Evolutionary conservation across 2,113 vertebrate species (phyloP).

Genomic region (Shinisaurus crocodilurus): DNA sequence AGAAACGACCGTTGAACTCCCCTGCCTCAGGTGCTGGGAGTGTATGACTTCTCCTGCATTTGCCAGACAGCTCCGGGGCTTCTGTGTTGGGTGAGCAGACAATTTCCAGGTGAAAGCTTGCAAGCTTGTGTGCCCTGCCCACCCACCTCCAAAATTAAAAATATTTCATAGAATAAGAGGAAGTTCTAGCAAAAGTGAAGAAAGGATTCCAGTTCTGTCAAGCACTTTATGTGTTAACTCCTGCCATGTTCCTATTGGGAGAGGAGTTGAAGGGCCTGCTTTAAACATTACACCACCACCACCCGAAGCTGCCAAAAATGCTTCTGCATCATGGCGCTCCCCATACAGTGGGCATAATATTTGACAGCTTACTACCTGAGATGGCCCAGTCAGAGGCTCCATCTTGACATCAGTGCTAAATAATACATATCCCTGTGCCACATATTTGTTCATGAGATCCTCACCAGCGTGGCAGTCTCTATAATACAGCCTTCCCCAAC

Average conservation of each 20-base stretch:
- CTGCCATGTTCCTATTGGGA: background rate
- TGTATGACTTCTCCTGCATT: slow-evolving; percentile 42
- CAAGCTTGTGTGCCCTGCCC: background rate
- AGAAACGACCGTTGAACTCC: slow-evolving; percentile 76
- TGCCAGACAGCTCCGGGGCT: slow-evolving; percentile 27
- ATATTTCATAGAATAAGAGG: background rate
- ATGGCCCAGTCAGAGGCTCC: background rate
- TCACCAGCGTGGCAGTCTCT: background rate
- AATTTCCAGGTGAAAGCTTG: background rate
- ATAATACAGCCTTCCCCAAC: background rate
- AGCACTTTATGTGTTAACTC: background rate
- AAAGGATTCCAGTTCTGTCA: background rate
- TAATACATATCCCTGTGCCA: background rate
- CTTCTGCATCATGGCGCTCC: background rate
- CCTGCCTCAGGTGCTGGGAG: slow-evolving; percentile 70
- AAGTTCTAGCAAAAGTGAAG: background rate
- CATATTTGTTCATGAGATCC: background rate
- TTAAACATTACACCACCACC: background rate
- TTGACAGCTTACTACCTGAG: background rate
- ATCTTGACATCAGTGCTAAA: background rate
- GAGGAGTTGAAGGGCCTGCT: background rate
- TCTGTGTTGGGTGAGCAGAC: background rate
- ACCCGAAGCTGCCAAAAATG: background rate
- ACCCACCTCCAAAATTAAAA: background rate
- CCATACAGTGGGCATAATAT: background rate